Base-by-base conservation (phyloP, 2,888 invertebrate genomes). In the Melieria omissa region DNA sequence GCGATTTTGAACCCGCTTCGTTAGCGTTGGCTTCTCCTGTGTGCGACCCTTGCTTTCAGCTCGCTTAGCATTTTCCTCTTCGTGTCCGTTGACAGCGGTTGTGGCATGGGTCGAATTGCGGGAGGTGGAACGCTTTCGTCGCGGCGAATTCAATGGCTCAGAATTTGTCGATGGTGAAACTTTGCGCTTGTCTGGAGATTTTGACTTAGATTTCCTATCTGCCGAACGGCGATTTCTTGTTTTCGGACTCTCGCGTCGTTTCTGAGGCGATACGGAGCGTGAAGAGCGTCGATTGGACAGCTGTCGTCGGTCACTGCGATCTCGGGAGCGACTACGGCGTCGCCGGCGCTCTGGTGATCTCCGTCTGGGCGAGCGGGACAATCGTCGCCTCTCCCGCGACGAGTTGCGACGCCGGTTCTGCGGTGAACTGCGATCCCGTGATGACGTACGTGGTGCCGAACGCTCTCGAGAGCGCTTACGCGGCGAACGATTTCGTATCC, bases 401-500 rank as follows among this genome's bases (percentile, higher is more conserved):
- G 80, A 80, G 69, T 78, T 79, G 68, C 80, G 82, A 67, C 81
- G 83, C 52, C 79, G 77, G 46, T 73, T 67, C 47, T 73, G 73
- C n/a, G 77, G 73, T 14, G 78, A 78, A 49, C 72, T 73, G 12
- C 82, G 80, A 73, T 88, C 88, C 57, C 88, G 86, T 10, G 84
- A 83, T 4, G 82, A 79, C 52, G 81, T 75, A 10, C 73, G 73
- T 49, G 72, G 72, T 3, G 68, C 54, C 10, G 75, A 76, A 58
- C 75, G 72, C 14, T 84, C 86, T 60, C 79, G 79, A 5, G 83
- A 82, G 52, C 82, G 74, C 78, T 79, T 79, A 41, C 79, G 81
- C 75, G 79, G 81, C 14, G 81, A 83, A 44, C 86, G 82, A 73
- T 85, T 86, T 16, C 83, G 80, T 58, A 82, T 79, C 69, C 85